These are phyloP conservation scores for Acrobasis repandana DNA, from an alignment of 2,888 invertebrate genomes.

Conservation along the genomic window DNA sequence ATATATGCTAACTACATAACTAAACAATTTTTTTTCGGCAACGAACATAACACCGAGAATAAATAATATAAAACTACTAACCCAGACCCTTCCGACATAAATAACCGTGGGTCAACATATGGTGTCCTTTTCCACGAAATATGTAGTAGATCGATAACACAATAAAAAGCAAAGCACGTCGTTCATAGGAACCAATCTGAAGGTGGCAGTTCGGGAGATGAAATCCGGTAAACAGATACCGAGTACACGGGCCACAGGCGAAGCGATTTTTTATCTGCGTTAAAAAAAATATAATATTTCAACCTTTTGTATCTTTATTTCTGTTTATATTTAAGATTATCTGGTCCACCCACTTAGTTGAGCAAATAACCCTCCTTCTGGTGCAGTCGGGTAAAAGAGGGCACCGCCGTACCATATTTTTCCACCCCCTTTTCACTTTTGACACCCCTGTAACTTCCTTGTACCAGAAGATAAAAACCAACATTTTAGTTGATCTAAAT, in stretches of 20 bases:
- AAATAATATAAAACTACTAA: constrained; percentile 2
- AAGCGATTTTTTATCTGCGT: neutral
- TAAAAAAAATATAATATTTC: too few species aligned
- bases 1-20: neutral
- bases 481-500: too few species aligned
- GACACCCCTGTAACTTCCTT: too few species aligned
- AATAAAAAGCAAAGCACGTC: constrained; percentile 26
- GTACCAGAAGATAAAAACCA: too few species aligned
- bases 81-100: constrained; percentile 1
- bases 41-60: neutral
- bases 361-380: too few species aligned
- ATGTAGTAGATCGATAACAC: constrained; percentile 21
- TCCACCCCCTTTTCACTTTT: too few species aligned
- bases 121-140: neutral
- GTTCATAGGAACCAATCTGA: constrained; percentile 28
- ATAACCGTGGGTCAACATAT: neutral
- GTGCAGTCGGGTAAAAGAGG: too few species aligned
- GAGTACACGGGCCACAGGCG: neutral
- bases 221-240: constrained; percentile 31
- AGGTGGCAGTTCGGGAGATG: constrained; percentile 28
- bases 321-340: too few species aligned
- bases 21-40: neutral
- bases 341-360: too few species aligned
- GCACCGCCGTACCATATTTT: too few species aligned
- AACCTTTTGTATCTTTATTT: too few species aligned